A percentile compares a stretch with the other conserved stretches of the same genome.
Conservation (phyloP, 2,113 vertebrate genomes). For the Ginglymostoma cirratum region DNA sequence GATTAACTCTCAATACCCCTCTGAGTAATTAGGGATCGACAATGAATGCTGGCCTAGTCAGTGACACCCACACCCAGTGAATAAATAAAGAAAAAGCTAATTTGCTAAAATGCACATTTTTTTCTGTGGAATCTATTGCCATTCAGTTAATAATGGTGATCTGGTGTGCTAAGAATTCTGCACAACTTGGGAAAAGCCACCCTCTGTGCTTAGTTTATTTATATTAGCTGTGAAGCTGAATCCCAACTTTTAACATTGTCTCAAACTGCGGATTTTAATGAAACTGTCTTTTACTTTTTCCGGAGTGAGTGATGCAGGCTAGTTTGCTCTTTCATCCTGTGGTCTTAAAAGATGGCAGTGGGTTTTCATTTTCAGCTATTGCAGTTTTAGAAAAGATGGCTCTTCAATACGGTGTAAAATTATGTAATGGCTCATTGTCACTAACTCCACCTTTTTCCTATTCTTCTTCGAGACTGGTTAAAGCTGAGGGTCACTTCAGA, state of each 20-base stretch:
- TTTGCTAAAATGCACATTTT: not conserved
- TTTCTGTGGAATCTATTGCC: not conserved
- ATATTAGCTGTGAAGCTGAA: not conserved
- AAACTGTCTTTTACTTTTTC: not conserved
- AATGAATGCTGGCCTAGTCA: no score
- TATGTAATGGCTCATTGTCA: not conserved
- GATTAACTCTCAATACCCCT: no score
- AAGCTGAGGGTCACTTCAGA: not conserved
- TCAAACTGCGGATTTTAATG: not conserved
- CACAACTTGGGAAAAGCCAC: not conserved
- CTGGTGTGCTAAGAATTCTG: not conserved
- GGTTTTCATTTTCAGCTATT: not conserved
- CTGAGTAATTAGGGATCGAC: no score
- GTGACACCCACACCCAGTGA: no score
- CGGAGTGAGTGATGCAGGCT: not conserved
- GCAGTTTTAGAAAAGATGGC: not conserved
- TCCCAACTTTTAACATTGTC: not conserved
- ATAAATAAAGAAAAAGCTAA: no score
- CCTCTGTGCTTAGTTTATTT: not conserved
- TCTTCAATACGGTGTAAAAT: not conserved
- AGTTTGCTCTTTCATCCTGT: not conserved
- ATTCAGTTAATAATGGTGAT: not conserved
- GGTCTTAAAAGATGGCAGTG: not conserved
- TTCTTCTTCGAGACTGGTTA: not conserved
- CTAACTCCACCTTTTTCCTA: not conserved